These are phyloP conservation scores for Electrophaes corylata DNA, from an alignment of 2,888 invertebrate species.

Conservation along the genomic window DNA sequence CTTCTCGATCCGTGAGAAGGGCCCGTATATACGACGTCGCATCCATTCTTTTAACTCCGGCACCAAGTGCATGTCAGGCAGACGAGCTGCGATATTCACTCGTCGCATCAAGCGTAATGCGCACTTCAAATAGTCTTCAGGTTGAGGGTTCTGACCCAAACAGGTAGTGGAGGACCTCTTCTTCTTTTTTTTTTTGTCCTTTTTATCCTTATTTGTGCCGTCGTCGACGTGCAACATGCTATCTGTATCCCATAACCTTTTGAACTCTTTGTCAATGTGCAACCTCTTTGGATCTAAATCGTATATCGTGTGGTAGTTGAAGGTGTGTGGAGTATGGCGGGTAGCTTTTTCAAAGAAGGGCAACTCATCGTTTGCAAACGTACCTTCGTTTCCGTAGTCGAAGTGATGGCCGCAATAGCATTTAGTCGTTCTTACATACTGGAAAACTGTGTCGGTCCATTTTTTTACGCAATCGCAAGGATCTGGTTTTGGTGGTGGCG, in stretches of 20 bases:
- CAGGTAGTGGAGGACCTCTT: constrained; percentile 56
- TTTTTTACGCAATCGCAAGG: constrained; percentile 67
- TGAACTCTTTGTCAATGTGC: constrained; percentile 64
- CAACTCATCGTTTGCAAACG: constrained; percentile 60
- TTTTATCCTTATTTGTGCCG: constrained; percentile 47
- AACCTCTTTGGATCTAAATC: constrained; percentile 61
- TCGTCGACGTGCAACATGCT: constrained; percentile 60
- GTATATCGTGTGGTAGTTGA: constrained; percentile 71
- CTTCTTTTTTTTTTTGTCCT: constrained; percentile 54
- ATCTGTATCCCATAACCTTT: constrained; percentile 69
- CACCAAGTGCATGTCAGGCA: constrained; percentile 68
- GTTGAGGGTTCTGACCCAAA: constrained; percentile 58
- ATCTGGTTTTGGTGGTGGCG: constrained; percentile 52
- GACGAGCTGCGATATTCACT: constrained; percentile 64
- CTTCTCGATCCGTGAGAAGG: constrained; percentile 48
- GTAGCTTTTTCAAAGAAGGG: constrained; percentile 68
- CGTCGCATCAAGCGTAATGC: constrained; percentile 61
- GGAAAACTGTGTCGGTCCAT: constrained; percentile 60
- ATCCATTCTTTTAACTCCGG: constrained; percentile 77
- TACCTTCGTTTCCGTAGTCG: constrained; percentile 66
- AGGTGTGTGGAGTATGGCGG: constrained; percentile 47
- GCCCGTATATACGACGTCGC: constrained; percentile 67
- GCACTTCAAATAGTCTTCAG: constrained; percentile 68
- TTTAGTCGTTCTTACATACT: constrained; percentile 62
- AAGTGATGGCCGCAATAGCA: constrained; percentile 68